A percentile compares a stretch with the other conserved stretches of the same genome.
These are phyloP conservation scores for Cinclus mexicanus DNA, from an alignment of 2,113 vertebrate species.

Conservation along the genomic window DNA sequence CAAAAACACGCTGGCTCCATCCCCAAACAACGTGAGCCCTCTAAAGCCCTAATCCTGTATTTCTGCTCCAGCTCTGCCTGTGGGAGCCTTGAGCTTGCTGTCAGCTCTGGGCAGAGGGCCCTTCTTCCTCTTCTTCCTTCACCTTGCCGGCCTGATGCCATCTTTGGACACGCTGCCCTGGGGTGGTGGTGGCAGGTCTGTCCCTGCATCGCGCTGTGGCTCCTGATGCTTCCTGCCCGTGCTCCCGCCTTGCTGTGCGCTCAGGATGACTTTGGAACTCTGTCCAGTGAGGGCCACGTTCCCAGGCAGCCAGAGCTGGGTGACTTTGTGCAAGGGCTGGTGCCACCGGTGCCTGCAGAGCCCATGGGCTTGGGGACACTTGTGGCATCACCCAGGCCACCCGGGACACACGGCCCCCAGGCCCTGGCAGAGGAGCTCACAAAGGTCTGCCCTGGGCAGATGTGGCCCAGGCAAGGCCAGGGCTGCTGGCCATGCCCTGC, in stretches of 20 bases:
- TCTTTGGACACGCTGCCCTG: neutral
- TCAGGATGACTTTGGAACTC: neutral
- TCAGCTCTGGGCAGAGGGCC: neutral
- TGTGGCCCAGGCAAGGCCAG: neutral
- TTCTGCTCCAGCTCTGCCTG: neutral
- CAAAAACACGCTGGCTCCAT: neutral
- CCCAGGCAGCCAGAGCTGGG: neutral
- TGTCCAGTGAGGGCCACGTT: slow-evolving; percentile 32
- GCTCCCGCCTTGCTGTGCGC: neutral
- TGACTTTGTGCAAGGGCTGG: neutral
- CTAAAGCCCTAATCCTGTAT: neutral
- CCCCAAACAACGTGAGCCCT: fast-evolving
- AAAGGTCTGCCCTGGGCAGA: neutral
- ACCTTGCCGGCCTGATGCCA: neutral
- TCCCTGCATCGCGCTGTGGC: neutral
- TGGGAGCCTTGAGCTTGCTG: neutral
- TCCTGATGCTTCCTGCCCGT: neutral
- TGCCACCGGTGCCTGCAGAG: neutral
- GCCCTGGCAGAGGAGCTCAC: neutral
- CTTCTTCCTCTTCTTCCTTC: neutral
- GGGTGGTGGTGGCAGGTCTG: too few relatives aligned
- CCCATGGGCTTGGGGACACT: neutral
- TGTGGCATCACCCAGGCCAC: neutral
- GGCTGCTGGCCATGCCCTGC: neutral
- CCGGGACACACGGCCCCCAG: neutral